Base-by-base conservation (phyloP, 2,797 vertebrate genomes). In the Denticeps clupeoides region DNA sequence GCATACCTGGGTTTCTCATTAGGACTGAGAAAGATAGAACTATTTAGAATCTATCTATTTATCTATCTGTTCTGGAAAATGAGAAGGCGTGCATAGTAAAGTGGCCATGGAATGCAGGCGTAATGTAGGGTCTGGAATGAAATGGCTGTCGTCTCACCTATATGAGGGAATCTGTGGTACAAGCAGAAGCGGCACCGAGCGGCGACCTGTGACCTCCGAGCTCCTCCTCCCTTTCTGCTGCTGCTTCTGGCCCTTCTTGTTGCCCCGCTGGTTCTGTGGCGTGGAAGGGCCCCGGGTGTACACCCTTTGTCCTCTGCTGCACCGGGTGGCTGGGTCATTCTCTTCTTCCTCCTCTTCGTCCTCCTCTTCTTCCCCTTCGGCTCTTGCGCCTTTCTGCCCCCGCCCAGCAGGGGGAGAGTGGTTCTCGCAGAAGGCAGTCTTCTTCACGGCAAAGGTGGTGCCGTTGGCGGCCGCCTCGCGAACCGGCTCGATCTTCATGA, bases 401-500 rank as follows among this genome's bases (percentile, higher is more conserved):
- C n/a, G n/a, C 13, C 79, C 68, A 10, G 55, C 82, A 0, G 86
- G 82, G 0, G 95, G 95, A 1, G 90, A 93, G 58, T 99, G 95
- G 35, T 83, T 87, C 71, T 82, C 90, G 16, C 95, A 99, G 66
- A 85, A 99, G 43, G 93, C 95, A 0, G 93, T 99, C 72, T 99
- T 99, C 64, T 93, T 94, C 60, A 99, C 95, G 0, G 90, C 90
- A 74, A 97, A 97, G 0, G 89, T 97, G 1, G 90, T 99, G 7
- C 92, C 91, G 0, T 96, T 94, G 59, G 89, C 70, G 4, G 84
- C 80, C 0, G 88, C 97, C 73, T 97, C 94, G 8, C 90, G 81
- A 58, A 96, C 89, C 1, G 95, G 93, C 33, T 99, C 93, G 0
- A 99, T 97, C 78, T 97, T 99, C 95, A 99, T 96, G 64, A 93